Evolutionary conservation across 2,113 vertebrate genomes (phyloP).

Genomic region (Boleophthalmus pectinirostris): DNA sequence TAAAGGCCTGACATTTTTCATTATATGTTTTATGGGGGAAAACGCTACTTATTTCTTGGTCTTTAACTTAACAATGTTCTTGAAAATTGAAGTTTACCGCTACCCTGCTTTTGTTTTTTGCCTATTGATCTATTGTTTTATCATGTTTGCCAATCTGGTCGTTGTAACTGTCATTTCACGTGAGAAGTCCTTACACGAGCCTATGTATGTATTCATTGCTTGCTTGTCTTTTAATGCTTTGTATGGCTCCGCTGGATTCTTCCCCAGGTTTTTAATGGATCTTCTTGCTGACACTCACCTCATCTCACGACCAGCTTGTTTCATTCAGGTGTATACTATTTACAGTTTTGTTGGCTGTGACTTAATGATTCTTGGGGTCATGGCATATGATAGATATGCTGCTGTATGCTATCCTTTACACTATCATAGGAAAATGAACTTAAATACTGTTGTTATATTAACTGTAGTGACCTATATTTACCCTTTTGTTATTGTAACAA

Average conservation of each 20-base stretch:
- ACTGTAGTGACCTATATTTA: slow-evolving; percentile 16
- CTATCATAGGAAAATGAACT: slow-evolving; percentile 46
- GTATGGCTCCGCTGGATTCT: slow-evolving; percentile 40
- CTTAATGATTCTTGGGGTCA: slow-evolving; percentile 39
- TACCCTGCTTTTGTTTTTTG: slow-evolving; percentile 34
- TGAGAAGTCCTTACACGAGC: slow-evolving; percentile 30
- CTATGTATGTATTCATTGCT: slow-evolving; percentile 45
- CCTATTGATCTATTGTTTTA: slow-evolving; percentile 39
- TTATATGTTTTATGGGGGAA: slow-evolving; percentile 2
- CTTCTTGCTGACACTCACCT: slow-evolving; percentile 43
- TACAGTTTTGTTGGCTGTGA: slow-evolving; percentile 35
- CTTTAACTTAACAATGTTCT: slow-evolving; percentile 47
- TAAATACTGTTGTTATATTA: slow-evolving; percentile 15
- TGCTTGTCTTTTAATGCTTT: slow-evolving; percentile 32
- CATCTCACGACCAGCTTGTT: slow-evolving; percentile 49
- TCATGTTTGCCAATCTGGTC: slow-evolving; percentile 35
- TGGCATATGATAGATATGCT: slow-evolving; percentile 55
- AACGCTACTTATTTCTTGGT: slow-evolving; percentile 24
- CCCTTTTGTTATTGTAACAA: background rate
- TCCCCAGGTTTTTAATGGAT: slow-evolving; percentile 50
- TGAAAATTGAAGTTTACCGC: slow-evolving; percentile 32
- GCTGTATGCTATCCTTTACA: slow-evolving; percentile 56
- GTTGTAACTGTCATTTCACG: slow-evolving; percentile 32
- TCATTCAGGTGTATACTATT: slow-evolving; percentile 48
- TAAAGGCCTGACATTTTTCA: background rate